phyloP scores from a whole-genome alignment of 2,888 invertebrate genomes.

The Nycteola revayana region DNA sequence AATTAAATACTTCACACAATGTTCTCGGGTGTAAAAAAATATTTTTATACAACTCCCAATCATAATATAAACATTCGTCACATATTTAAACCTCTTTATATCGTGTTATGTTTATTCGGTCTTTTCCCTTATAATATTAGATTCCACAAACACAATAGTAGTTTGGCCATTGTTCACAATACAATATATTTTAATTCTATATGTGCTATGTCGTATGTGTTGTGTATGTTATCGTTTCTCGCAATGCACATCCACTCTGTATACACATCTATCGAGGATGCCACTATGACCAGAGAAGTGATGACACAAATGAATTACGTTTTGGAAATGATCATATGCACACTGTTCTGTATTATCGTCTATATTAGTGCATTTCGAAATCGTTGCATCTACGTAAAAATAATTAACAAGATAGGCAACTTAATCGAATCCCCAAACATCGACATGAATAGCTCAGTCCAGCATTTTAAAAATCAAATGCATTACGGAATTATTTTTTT shows the following conservation, averaged over 20 bases:
- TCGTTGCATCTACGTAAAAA: conserved; percentile 47
- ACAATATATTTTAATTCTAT: conserved; percentile 56
- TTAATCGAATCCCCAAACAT: conserved; percentile 37
- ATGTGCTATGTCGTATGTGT: conserved; percentile 41
- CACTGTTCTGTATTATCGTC: conserved; percentile 39
- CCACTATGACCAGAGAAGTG: conserved; percentile 42
- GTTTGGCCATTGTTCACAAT: conserved; percentile 39
- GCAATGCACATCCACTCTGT: conserved; percentile 47
- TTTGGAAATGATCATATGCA: conserved; percentile 44
- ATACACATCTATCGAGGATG: conserved; percentile 34
- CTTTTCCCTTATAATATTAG: conserved; percentile 49
- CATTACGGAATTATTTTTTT: conserved; percentile 35
- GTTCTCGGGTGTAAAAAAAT: conserved; percentile 27
- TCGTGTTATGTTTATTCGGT: conserved; percentile 39
- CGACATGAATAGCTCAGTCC: conserved; percentile 32
- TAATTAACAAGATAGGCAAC: conserved; percentile 48
- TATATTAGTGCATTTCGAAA: conserved; percentile 50
- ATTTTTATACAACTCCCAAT: conserved; percentile 16
- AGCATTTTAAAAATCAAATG: conserved; percentile 40
- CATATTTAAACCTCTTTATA: conserved; percentile 46
- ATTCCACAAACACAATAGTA: conserved; percentile 30
- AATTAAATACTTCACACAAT: conserved; percentile 15
- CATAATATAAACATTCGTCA: conserved; percentile 20
- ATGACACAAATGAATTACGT: conserved; percentile 61
- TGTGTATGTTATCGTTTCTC: conserved; percentile 42